Conservation (phyloP, 2,113 vertebrate species). For the Eolophus roseicapilla region DNA sequence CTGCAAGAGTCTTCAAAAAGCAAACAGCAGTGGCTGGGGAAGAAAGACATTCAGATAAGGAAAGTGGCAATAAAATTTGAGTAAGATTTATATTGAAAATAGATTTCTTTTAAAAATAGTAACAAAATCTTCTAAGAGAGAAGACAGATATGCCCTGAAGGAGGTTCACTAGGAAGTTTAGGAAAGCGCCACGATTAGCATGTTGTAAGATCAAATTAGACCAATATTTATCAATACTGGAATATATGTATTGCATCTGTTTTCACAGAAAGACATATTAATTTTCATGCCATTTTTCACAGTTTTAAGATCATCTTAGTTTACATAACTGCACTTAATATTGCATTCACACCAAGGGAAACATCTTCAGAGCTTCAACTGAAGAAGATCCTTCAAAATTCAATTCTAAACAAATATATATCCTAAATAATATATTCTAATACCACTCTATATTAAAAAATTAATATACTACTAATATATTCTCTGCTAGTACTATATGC, state of each 20-base stretch:
- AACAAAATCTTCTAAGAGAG: not conserved
- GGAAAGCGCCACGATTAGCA: not conserved
- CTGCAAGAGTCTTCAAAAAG: not conserved
- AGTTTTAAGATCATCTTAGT: not conserved
- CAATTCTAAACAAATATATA: not conserved
- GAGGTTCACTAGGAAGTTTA: not conserved
- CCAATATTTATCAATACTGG: not conserved
- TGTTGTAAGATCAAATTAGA: not conserved
- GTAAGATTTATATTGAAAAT: not conserved
- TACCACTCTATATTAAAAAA: not conserved
- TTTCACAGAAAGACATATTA: not conserved
- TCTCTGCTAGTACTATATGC: not conserved
- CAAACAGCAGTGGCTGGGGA: not conserved
- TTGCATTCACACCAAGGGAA: not conserved
- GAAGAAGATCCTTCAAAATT: not conserved
- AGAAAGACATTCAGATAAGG: not conserved
- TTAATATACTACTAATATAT: not conserved
- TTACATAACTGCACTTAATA: not conserved
- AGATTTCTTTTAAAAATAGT: not conserved
- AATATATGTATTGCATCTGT: not conserved
- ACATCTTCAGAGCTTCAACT: not conserved
- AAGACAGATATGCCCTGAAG: not conserved
- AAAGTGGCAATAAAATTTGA: not conserved
- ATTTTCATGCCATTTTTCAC: not conserved
- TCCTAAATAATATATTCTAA: not conserved